Evolutionary conservation across 2,797 vertebrate species (phyloP), one percentile per base, ranked within the genome.

Genomic region (Margarornis squamiger): DNA sequence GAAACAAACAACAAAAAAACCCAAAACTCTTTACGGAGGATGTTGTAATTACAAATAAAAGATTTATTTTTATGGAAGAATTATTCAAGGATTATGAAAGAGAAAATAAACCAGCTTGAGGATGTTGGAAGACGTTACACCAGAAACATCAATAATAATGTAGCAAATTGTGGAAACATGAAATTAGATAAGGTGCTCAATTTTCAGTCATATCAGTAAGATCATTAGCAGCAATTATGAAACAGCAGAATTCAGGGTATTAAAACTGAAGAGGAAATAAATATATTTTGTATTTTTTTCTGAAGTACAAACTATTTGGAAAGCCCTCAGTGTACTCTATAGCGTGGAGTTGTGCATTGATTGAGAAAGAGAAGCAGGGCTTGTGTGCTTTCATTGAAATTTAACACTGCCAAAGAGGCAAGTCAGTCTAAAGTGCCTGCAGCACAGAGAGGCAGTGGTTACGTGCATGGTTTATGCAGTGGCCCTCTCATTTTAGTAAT

Each of bases 51-150:
- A 91, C 36, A 84, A 91, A 92, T 10, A 86, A 78, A 34, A 92
- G 23, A 34, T 97, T 96, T 95, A 97, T 95, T 97, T 92, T 86
- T 63, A 29, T 54, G 59, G 72, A 95, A 87, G 39, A 92, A 72
- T 88, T 90, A 86, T 76, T 85, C 70, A 92, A 77, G 51, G 26
- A 54, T 66, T 21, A 22, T 55, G 77, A 84, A 91, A 88, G 10
- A 91, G 58, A 86, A 91, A 78, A 82, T 27, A 84, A 92, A 52
- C 65, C 83, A 54, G 58, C 20, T 67, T 72, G 59, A 58, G 18
- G 41, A 38, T 82, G 39, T 4, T 75, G 83, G 83, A 88, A 90
- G 52, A 78, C 0, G 0, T 87, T 74, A 84, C 34, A 77, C 38
- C 10, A 12, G 36, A 81, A 94, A 86, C 29, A 39, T 43, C 13